A percentile compares a stretch with the other conserved stretches of the same genome.
Conservation (phyloP, 2,113 vertebrate species). For the Piaya cayana region DNA sequence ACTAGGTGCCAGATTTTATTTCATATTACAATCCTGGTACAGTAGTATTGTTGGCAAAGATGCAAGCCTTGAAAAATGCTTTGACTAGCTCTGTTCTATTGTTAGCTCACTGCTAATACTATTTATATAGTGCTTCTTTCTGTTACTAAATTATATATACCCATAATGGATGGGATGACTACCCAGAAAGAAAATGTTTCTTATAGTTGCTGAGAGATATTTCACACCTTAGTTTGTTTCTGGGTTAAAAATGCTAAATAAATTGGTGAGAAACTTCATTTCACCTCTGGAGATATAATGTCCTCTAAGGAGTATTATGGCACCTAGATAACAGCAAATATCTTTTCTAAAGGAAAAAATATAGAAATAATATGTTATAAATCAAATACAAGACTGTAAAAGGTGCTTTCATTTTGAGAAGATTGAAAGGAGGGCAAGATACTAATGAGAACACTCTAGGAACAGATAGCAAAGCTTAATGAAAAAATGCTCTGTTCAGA, state of each 20-base stretch:
- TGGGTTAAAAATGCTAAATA: neutral
- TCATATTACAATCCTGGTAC: neutral
- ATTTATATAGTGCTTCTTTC: neutral
- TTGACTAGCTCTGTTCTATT: neutral
- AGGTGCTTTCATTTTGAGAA: neutral
- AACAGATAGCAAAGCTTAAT: slow-evolving; percentile 4
- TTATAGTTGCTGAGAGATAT: neutral
- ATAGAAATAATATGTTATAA: neutral
- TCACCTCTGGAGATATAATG: neutral
- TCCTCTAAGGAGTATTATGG: neutral
- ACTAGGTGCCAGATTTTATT: neutral
- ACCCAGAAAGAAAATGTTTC: neutral
- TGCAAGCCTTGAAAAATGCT: neutral
- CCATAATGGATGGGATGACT: neutral
- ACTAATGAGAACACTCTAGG: slow-evolving; percentile 6
- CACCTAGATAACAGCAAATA: neutral
- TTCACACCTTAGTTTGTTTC: neutral
- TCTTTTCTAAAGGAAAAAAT: neutral
- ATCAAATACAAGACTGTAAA: slow-evolving; percentile 21
- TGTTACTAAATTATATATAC: neutral
- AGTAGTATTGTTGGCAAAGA: neutral
- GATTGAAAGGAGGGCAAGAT: slow-evolving; percentile 5
- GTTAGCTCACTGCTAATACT: neutral
- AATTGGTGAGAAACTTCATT: neutral
- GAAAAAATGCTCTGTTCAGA: slow-evolving; percentile 14